These are phyloP conservation scores for Aphis craccivora DNA, from an alignment of 1,140 invertebrate genomes.

Conservation along the genomic window DNA sequence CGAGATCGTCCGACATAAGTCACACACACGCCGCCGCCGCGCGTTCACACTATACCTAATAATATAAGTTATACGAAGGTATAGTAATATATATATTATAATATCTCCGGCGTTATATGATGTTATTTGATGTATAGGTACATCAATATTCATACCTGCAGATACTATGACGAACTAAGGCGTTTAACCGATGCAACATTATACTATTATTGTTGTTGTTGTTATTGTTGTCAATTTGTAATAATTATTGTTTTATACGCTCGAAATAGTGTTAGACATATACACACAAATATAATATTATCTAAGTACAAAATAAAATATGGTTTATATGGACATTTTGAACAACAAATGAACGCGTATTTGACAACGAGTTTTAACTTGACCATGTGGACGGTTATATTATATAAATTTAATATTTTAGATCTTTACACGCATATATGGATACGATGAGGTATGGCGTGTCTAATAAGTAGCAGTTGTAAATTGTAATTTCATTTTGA, in stretches of 20 bases:
- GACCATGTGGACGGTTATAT: not conserved
- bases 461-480: not conserved
- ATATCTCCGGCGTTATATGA: not conserved
- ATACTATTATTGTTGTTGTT: not conserved
- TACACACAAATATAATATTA: not conserved
- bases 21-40: constrained; percentile 2
- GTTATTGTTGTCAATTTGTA: not conserved
- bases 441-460: not conserved
- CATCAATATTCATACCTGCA: not conserved
- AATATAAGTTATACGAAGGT: not conserved
- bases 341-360: not conserved
- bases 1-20: constrained; percentile 40
- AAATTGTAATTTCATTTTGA: not conserved
- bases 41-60: not conserved
- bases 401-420: not conserved
- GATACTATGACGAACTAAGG: not conserved
- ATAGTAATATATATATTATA: not conserved
- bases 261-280: not conserved
- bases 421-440: not conserved
- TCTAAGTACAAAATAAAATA: not conserved
- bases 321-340: not conserved
- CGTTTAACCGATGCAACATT: not conserved
- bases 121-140: not conserved
- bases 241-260: not conserved
- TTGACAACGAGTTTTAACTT: not conserved